Evolutionary conservation across 2,888 invertebrate species (phyloP).

Genomic region (Oscheius sp.): DNA sequence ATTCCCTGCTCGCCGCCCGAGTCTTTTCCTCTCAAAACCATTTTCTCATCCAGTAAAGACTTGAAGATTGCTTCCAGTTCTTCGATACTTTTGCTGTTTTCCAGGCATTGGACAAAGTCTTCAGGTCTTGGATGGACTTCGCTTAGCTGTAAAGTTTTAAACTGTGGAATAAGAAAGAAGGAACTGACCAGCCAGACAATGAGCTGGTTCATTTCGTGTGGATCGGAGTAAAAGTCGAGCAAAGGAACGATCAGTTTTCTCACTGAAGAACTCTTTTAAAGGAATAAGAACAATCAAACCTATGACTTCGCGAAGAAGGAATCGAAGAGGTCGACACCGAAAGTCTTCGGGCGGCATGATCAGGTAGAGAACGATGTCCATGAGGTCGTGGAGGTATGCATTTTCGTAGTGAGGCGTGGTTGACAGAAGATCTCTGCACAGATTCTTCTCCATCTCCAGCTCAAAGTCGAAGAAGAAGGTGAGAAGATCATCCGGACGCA

Average conservation of each 20-base stretch:
- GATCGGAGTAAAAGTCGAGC: constrained; percentile 84
- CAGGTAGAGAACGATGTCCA: constrained; percentile 85
- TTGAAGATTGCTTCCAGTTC: constrained; percentile 86
- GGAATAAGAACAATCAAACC: constrained; percentile 26
- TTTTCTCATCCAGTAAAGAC: constrained; percentile 85
- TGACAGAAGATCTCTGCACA: constrained; percentile 85
- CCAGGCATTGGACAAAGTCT: constrained; percentile 85
- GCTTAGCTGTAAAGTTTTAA: constrained; percentile 80
- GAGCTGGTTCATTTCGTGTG: constrained; percentile 90
- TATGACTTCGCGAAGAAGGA: constrained; percentile 78
- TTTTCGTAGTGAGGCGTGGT: constrained; percentile 79
- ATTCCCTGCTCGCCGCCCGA: constrained; percentile 87
- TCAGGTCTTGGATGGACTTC: constrained; percentile 85
- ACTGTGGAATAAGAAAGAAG: too few species aligned
- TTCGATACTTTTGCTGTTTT: constrained; percentile 84
- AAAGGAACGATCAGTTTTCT: constrained; percentile 81
- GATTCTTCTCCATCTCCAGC: constrained; percentile 85
- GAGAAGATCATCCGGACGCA: constrained; percentile 77
- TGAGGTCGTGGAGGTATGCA: constrained; percentile 85
- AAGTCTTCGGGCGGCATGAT: constrained; percentile 87
- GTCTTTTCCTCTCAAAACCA: constrained; percentile 82
- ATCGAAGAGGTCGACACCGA: constrained; percentile 84
- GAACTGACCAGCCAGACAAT: constrained; percentile 86
- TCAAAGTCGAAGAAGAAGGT: constrained; percentile 90
- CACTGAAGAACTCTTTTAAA: constrained; percentile 32